Evolutionary conservation across 2,113 vertebrate species (phyloP).

Genomic region (Lagopus muta): DNA sequence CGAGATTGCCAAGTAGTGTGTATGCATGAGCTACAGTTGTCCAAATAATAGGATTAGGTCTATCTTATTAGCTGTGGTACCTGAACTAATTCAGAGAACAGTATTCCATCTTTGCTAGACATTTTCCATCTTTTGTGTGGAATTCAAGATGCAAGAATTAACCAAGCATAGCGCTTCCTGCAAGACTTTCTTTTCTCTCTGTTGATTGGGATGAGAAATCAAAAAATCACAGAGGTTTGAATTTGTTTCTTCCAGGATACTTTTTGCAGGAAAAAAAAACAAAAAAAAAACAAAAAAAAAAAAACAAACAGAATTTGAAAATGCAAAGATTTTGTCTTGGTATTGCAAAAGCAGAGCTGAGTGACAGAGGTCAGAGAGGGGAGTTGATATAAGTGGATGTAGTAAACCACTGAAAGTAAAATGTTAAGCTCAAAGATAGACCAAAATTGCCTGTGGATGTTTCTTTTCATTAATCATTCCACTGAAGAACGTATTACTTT

Average conservation of each 20-base stretch:
- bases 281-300: background rate
- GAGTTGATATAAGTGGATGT: background rate
- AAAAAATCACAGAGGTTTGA: background rate
- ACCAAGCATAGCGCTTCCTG: background rate
- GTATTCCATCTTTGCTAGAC: background rate
- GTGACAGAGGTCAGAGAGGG: background rate
- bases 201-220: background rate
- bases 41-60: constrained; percentile 43
- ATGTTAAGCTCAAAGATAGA: background rate
- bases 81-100: constrained; percentile 33
- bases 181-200: background rate
- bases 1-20: background rate
- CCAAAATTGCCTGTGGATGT: background rate
- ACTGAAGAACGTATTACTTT: background rate
- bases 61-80: constrained; percentile 46
- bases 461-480: background rate
- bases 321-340: background rate
- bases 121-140: background rate
- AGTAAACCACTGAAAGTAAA: background rate
- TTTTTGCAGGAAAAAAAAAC: background rate
- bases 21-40: background rate
- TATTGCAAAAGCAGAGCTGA: background rate
- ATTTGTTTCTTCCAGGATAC: background rate
- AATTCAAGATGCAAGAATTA: background rate
- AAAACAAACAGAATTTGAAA: background rate